Evolutionary conservation across 2,113 vertebrate species (phyloP), one percentile per base, ranked within the genome.

Genomic region (Pterocles burchelli): DNA sequence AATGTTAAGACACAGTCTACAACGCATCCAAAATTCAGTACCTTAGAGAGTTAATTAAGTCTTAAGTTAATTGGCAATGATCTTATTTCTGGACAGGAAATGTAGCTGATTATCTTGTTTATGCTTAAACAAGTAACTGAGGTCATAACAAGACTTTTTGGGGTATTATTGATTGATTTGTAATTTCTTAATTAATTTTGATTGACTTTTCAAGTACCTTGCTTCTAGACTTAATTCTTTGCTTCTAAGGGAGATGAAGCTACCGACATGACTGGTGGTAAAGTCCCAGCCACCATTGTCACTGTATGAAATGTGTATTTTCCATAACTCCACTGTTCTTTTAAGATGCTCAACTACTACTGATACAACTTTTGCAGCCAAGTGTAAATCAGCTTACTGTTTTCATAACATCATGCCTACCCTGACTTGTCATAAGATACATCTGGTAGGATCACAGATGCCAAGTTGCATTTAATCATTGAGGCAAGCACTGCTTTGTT

Each of bases 31-130:
- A 98, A 98, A 96, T 97, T 98, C 97, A 97, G 89, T 96, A 92
- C 96, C 96, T 97, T 87, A 91, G 97, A 97, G 97, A 97, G 94
- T 97, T 98, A 97, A 98, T 98, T 98, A 98, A 97, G 72, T 79
- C 89, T 55, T 96, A 97, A 95, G 94, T 97, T 98, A 98, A 98
- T 98, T 98, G 96, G 79, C 91, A 97, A 96, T 96, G 87, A 97
- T 97, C 96, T 96, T 96, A 94, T 97, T 95, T 96, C 87, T 89
- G 96, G 95, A 95, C 90, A 97, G 96, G 96, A 97, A 98, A 94
- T 71, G 82, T 89, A 92, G 79, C 85, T 38, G 92, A 97, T 97
- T 97, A 97, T 90, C 90, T 96, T 97, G 96, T 97, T 98, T 98
- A 92, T 95, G 82, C 87, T 96, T 97, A 96, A 97, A 96, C 79